Conservation (phyloP, 2,113 vertebrate species). For the Cyprinodon tularosa region DNA sequence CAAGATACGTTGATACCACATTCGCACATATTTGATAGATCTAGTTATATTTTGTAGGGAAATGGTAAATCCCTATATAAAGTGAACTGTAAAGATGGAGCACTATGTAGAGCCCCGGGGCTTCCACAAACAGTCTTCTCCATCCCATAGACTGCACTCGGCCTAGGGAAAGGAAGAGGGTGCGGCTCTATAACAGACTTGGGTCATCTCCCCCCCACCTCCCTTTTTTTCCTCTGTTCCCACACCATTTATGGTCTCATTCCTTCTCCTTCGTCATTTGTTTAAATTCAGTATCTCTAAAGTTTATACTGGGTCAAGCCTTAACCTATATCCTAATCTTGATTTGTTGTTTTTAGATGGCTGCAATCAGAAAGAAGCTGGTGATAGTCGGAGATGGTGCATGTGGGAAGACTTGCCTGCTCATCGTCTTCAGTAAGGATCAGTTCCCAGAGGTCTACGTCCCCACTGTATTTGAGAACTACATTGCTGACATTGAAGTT, state of each 20-base stretch:
- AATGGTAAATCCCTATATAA: slow-evolving; percentile 21
- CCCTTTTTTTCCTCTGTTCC: neutral
- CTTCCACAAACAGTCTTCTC: slow-evolving; percentile 21
- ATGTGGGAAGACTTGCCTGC: slow-evolving; percentile 95
- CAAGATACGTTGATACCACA: slow-evolving; percentile 20
- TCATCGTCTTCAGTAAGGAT: slow-evolving; percentile 98
- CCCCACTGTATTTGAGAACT: slow-evolving; percentile 98
- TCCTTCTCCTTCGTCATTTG: slow-evolving; percentile 2
- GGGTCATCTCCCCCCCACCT: slow-evolving; percentile 1
- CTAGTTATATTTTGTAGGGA: slow-evolving; percentile 1
- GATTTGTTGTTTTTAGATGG: slow-evolving; percentile 80
- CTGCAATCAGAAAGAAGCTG: slow-evolving; percentile 96
- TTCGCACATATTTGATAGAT: slow-evolving; percentile 20
- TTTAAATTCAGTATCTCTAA: slow-evolving; percentile 3
- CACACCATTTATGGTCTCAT: slow-evolving; percentile 27
- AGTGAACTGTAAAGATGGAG: slow-evolving; percentile 23
- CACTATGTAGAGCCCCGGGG: slow-evolving; percentile 7
- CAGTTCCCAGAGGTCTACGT: slow-evolving; percentile 98
- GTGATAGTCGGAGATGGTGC: slow-evolving; percentile 98
- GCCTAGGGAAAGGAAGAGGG: slow-evolving; percentile 62
- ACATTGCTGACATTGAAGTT: slow-evolving; percentile 98
- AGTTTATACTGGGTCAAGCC: neutral
- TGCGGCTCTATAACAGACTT: slow-evolving; percentile 48
- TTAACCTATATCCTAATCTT: neutral
- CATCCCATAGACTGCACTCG: slow-evolving; percentile 38